Percentiles rank a stretch among this genome's conserved stretches.
These are phyloP conservation scores for Marronus borbonicus DNA, from an alignment of 2,888 invertebrate species.

Conservation along the genomic window DNA sequence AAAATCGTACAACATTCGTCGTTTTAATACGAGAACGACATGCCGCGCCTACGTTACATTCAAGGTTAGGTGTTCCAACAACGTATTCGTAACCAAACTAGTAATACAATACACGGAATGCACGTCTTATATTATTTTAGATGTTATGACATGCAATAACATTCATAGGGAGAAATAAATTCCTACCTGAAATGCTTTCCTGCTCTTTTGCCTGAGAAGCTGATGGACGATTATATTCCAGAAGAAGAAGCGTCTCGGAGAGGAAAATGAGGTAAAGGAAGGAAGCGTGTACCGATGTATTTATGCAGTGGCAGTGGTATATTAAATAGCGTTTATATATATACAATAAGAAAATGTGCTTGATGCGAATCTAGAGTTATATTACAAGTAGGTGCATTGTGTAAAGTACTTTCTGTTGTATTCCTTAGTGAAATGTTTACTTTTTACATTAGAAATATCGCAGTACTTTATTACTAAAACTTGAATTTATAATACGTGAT, in stretches of 20 bases:
- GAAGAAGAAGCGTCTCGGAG: slow-evolving; percentile 58
- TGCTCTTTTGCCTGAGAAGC: slow-evolving; percentile 46
- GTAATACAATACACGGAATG: slow-evolving; percentile 60
- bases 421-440: slow-evolving; percentile 38
- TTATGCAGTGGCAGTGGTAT: slow-evolving; percentile 45
- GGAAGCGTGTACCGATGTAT: slow-evolving; percentile 61
- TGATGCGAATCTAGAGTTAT: slow-evolving; percentile 50
- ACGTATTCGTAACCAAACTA: slow-evolving; percentile 17
- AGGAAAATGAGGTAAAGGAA: slow-evolving; percentile 55
- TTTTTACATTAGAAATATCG: slow-evolving; percentile 25
- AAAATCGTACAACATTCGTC: neutral
- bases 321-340: slow-evolving; percentile 45
- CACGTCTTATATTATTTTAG: slow-evolving; percentile 52
- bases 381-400: slow-evolving; percentile 64
- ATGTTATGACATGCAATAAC: slow-evolving; percentile 50
- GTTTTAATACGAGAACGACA: slow-evolving; percentile 33
- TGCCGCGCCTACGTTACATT: slow-evolving; percentile 43
- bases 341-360: slow-evolving; percentile 47
- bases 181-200: slow-evolving; percentile 50
- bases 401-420: slow-evolving; percentile 61
- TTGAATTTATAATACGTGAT: neutral
- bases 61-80: slow-evolving; percentile 31
- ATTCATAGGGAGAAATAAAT: slow-evolving; percentile 46
- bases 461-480: neutral
- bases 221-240: slow-evolving; percentile 46